Evolutionary conservation across 2,797 vertebrate genomes (phyloP), one percentile per base, ranked within the genome.

Genomic region (Philypnodon macrostomus): DNA sequence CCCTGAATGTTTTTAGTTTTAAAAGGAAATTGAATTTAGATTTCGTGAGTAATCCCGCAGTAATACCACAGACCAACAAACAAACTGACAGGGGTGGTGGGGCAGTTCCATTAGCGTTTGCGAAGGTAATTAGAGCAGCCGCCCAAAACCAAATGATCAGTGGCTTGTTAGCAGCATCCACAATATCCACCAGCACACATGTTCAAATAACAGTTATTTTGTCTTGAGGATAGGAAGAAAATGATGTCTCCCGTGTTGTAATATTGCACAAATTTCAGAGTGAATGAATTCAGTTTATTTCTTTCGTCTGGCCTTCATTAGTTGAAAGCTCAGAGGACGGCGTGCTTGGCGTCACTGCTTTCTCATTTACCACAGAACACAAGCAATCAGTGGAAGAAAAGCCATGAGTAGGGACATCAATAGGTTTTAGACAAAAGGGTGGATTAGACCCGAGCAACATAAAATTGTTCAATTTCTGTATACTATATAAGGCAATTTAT

Each of bases 291-390:
- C 36, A 59, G 63, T 72, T 74, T 69, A 59, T 72, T 74, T 75
- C 67, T 77, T 75, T 77, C 63, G 70, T 72, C 67, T 72, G 51
- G 32, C 21, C 77, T 78, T 82, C 73, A 83, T 84, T 83, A 79
- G 77, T 63, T 73, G 49, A 67, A 71, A 76, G 63, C 77, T 79
- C 72, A 75, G 67, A 78, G 77, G 80, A 70, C 55, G 18, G 51
- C 53, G 45, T 45, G 53, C 55, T 61, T 69, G 16, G 58, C 59
- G 71, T 70, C 72, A 63, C 53, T 7, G 10, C 19, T 71, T 79
- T 80, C 68, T 77, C 83, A 80, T 81, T n/a, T 75, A 81, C 32
- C 38, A 53, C 47, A 57, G 64, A 63, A 69, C 42, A 51, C 49
- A 76, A 76, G 70, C 70, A 77, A 75, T 80, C 77, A 76, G 73